Evolutionary conservation across 2,888 invertebrate species (phyloP).

Genomic region (Cryptus armator): DNA sequence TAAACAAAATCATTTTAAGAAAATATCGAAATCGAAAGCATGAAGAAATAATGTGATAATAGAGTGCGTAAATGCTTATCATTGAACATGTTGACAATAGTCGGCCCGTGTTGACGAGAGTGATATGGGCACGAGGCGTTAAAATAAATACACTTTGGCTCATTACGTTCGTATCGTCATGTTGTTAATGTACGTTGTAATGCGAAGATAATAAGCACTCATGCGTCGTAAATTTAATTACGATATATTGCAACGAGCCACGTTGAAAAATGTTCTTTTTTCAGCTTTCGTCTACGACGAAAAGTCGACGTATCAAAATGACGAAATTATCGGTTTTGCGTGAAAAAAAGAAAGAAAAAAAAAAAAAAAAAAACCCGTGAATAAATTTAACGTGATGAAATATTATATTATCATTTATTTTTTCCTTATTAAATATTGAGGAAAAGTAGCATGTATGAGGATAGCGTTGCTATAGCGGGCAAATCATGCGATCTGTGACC

Average conservation of each 20-base stretch:
- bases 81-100: constrained; percentile 4
- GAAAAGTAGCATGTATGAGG: too few relatives aligned
- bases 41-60: not conserved
- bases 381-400: not conserved
- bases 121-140: not conserved
- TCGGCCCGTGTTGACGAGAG: not conserved
- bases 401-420: not conserved
- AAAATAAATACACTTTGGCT: not conserved
- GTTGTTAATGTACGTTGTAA: not conserved
- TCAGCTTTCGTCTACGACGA: not conserved
- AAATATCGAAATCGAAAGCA: constrained; percentile 2
- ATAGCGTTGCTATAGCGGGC: not conserved
- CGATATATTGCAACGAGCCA: not conserved
- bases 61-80: constrained; percentile 1
- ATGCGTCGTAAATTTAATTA: not conserved
- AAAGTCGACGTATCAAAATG: not conserved
- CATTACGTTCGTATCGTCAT: not conserved
- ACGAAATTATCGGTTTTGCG: too few relatives aligned
- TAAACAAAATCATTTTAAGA: not conserved
- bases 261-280: not conserved
- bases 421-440: not conserved
- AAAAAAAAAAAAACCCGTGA: not conserved
- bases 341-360: not conserved
- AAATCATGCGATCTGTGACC: not conserved
- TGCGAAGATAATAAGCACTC: not conserved